Conservation (phyloP, 2,888 invertebrate genomes). For the Ptychoptera albimana region DNA sequence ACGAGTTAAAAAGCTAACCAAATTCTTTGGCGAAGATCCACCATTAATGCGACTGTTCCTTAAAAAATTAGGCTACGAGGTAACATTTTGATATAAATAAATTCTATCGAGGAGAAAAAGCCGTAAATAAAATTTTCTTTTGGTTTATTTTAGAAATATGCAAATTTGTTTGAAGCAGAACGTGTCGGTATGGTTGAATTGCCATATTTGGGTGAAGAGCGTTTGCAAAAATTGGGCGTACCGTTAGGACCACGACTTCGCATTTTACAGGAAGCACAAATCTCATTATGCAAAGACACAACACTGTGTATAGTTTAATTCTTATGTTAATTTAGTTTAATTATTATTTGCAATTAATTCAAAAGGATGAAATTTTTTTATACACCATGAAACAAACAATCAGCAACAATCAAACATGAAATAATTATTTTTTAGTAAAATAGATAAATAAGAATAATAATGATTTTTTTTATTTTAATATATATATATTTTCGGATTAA, state of each 20-base stretch:
- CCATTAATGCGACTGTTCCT: constrained; percentile 78
- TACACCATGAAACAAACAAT: too few relatives aligned
- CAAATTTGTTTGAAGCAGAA: constrained; percentile 65
- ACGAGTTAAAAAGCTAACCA: constrained; percentile 72
- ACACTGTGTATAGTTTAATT: constrained; percentile 44
- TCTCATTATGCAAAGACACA: constrained; percentile 40
- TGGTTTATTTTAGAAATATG: constrained; percentile 59
- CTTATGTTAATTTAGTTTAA: neutral
- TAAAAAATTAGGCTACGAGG: constrained; percentile 84
- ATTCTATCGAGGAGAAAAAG: neutral
- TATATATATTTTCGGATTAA: neutral
- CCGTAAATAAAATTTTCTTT: constrained; percentile 4
- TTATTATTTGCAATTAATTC: neutral
- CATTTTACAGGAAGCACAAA: constrained; percentile 72
- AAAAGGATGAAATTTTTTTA: neutral
- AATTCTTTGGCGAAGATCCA: constrained; percentile 89
- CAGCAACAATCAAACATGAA: neutral
- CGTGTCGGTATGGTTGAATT: constrained; percentile 80
- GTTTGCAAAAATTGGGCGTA: constrained; percentile 75
- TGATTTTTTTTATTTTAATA: constrained; percentile 4
- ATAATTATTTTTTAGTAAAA: constrained; percentile 1
- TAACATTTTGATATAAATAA: constrained; percentile 20
- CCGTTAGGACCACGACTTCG: constrained; percentile 76
- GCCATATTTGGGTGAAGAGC: constrained; percentile 78
- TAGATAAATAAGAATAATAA: constrained; percentile 1